Percentiles rank a stretch among this genome's conserved stretches.
phyloP scores from a whole-genome alignment of 2,888 invertebrate genomes.

The Reticulitermes lucifugus region DNA sequence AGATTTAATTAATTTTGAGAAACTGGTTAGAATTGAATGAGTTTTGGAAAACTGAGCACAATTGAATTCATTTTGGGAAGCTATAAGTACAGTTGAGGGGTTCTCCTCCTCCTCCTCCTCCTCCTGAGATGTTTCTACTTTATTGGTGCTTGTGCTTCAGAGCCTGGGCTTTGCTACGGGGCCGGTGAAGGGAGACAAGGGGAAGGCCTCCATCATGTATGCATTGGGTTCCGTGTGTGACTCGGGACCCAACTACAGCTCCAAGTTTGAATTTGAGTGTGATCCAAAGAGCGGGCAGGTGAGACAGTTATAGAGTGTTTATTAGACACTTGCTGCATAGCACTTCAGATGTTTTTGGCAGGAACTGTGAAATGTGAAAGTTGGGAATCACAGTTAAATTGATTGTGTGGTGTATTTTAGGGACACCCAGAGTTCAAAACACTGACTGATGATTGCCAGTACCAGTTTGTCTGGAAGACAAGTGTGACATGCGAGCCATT shows the following conservation, averaged over 20 bases:
- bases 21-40: too few relatives aligned
- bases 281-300: neutral
- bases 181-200: neutral
- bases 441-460: neutral
- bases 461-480: conserved; percentile 8
- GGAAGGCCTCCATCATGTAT: neutral
- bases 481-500: neutral
- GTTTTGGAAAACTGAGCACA: too few relatives aligned
- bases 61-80: too few relatives aligned
- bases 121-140: too few relatives aligned
- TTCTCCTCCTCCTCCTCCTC: too few relatives aligned
- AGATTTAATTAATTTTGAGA: too few relatives aligned
- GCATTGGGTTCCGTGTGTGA: neutral
- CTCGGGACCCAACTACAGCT: too few relatives aligned
- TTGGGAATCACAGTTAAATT: too few relatives aligned
- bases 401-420: neutral
- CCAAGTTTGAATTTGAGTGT: neutral
- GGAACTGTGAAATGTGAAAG: too few relatives aligned
- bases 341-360: too few relatives aligned
- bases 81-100: too few relatives aligned
- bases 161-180: neutral
- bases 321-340: too few relatives aligned
- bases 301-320: neutral
- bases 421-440: neutral
- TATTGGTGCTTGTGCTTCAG: neutral